Evolutionary conservation across 2,888 invertebrate species (phyloP), one percentile per base, ranked within the genome.

Genomic region (Pomacea canaliculata): DNA sequence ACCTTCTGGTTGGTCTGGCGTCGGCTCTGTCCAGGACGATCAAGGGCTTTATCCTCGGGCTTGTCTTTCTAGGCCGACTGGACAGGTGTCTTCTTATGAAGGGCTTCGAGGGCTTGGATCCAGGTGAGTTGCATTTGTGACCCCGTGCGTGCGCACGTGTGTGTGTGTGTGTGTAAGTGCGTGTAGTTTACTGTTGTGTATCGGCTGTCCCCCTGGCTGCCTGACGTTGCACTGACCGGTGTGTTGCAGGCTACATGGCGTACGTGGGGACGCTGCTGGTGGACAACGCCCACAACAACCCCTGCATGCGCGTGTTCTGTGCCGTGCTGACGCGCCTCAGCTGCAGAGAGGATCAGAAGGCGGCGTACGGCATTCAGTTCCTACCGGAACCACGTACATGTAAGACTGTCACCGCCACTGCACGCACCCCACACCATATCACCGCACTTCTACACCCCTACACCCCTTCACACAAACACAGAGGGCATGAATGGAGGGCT

Each of bases 21-120:
- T 81, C 81, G 19, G 81, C 81, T 60, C 67, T 86, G 12, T 77
- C 75, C 23, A 76, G 84, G 10, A 83, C 83, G 7, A 8, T 82
- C 13, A 78, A 81, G 51, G 82, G 82, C 12, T 56, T 84, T 8
- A 27, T 82, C 1, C 77, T 85, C 7, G 84, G 85, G 1, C 62
- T 83, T 1, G 27, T 83, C 9, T 78, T 82, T 65, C 77, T 86
- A 7, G 77, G 81, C 23, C 78, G 86, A 23, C 75, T 85, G 51
- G 86, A 86, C 71, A 80, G 80, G 27, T 81, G 83, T 79, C 81
- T 84, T 12, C 79, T 85, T 3, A 80, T 84, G 69, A 67, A 72
- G 12, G 86, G 86, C 7, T 84, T 82, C 74, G 85, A 86, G 71
- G 70, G 77, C 18, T 79, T 79, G 71, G 86, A 86, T 77, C 75